Evolutionary conservation across 2,888 invertebrate species (phyloP).

Genomic region (Pollenia griseotomentosa): DNA sequence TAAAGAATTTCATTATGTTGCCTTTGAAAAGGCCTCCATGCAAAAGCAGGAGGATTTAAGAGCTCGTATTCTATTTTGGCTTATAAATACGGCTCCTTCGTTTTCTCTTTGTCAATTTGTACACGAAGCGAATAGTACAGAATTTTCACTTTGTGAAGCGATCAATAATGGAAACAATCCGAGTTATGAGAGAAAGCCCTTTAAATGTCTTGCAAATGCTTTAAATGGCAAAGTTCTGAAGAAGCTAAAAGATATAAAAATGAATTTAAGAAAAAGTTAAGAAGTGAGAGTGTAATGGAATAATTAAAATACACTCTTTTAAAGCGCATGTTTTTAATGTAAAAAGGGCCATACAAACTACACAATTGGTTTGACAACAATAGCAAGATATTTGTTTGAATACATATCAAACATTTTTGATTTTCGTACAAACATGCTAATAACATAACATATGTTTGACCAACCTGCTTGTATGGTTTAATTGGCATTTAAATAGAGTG

Average conservation of each 20-base stretch:
- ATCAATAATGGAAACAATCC: constrained; percentile 38
- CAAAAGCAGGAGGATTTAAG: constrained; percentile 49
- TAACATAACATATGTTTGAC: too few species aligned
- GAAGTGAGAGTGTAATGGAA: not conserved
- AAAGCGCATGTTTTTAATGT: too few species aligned
- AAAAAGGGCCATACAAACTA: too few species aligned
- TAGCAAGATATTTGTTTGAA: too few species aligned
- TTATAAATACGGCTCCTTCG: constrained; percentile 42
- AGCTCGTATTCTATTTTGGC: constrained; percentile 49
- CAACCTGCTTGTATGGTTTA: too few species aligned
- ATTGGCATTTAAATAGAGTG: too few species aligned
- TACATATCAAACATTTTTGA: too few species aligned
- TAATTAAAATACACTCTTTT: not conserved
- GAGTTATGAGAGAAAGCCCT: constrained; percentile 57
- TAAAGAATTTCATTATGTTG: constrained; percentile 70
- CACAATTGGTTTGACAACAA: too few species aligned
- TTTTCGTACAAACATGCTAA: too few species aligned
- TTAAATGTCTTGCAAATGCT: constrained; percentile 48
- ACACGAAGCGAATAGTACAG: constrained; percentile 44
- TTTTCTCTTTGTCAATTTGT: constrained; percentile 59
- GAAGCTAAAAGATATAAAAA: constrained; percentile 40
- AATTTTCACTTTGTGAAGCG: constrained; percentile 50
- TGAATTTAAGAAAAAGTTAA: not conserved
- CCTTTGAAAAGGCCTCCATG: not conserved
- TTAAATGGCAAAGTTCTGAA: constrained; percentile 21